Base-by-base conservation (phyloP, 2,888 invertebrate species). In the Iphiclides podalirius region DNA sequence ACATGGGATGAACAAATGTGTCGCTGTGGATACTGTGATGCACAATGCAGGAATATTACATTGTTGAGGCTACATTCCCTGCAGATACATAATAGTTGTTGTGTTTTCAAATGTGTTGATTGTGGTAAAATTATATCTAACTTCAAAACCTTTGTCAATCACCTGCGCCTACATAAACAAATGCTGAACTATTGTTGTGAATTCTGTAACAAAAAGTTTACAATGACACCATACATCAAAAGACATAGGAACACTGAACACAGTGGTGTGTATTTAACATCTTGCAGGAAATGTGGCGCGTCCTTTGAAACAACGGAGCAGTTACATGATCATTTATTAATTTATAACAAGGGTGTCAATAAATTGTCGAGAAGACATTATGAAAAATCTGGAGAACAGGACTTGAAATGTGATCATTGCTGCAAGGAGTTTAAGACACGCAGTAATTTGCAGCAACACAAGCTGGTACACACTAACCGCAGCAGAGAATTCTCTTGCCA, bases 401-500 rank as follows among this genome's bases (percentile, higher is more conserved):
- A 80, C 9, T 54, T 83, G 0, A 87, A 85, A 61, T 88, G 88
- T 45, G 65, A 79, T 1, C 64, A 72, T 41, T 88, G 88, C 23
- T 59, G 68, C 4, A 85, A 84, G 35, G 76, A 82, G 36, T 88
- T 87, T 26, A 87, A 88, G 54, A 76, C 84, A 0, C 60, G 75
- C 1, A 79, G 82, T 12, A 86, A 84, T 45, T 55, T 88, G 0
- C 70, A 72, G 1, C 84, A 83, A 17, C 89, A 89, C 47, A 78
- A 74, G 46, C 52, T 79, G 0, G 70, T 84, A 0, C 88, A 91
- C 47, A 90, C 84, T 43, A 86, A 87, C 55, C 76, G 85, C 0
- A 75, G 74, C 7, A 63, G 83, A 57, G 76, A 88, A 11, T 88
- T 84, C 35, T 77, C 87, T 0, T 88, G 88, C 51, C 88, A 88